Base-by-base conservation (phyloP, 2,797 vertebrate genomes). In the Galago senegalensis region DNA sequence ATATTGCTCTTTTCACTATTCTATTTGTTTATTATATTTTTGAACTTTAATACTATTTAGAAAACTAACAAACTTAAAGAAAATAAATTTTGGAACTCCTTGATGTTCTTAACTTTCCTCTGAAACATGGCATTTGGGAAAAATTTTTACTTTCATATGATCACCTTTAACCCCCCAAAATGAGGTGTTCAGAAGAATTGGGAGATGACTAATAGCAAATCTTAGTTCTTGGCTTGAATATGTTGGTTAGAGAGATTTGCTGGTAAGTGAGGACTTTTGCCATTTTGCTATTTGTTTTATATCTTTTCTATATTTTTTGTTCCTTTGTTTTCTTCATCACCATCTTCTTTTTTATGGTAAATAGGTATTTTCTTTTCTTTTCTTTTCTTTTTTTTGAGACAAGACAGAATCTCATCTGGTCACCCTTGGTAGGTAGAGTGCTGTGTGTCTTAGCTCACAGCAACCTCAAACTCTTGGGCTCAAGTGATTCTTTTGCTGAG, bases 61-160 rank as follows among this genome's bases (percentile, higher is more conserved):
- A 67, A 89, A 80, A 31, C 31, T 85, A 70, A 65, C 5, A 93
- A 43, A 72, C 27, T 20, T 87, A 18, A 82, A 92, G 29, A 46
- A 58, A 49, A 86, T 67, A 81, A 20, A n/a, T 70, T 82, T 86
- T 92, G 29, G 70, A 70, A 23, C 27, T 86, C 69, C n/a, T 80
- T 86, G 60, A 60, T 89, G 60, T 85, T 76, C 27, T 84, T 80
- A 89, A 89, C 67, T 86, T 96, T 89, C 29, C 25, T 89, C 34
- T 89, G 82, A 89, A 76, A 63, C 20, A 63, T 89, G 49, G 76
- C 60, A 61, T 81, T 94, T 94, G 89, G 67, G 46, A 40, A 86
- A 96, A 61, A 87, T 70, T 18, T 53, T 93, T 56, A 14, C 27
- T 85, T 56, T 34, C 58, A 20, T 77, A 49, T 60, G 34, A 61